Conservation (phyloP, 30 jellyfish, hydroid and myxozoan genomes). For the Hydractinia symbiolongicarpus region DNA sequence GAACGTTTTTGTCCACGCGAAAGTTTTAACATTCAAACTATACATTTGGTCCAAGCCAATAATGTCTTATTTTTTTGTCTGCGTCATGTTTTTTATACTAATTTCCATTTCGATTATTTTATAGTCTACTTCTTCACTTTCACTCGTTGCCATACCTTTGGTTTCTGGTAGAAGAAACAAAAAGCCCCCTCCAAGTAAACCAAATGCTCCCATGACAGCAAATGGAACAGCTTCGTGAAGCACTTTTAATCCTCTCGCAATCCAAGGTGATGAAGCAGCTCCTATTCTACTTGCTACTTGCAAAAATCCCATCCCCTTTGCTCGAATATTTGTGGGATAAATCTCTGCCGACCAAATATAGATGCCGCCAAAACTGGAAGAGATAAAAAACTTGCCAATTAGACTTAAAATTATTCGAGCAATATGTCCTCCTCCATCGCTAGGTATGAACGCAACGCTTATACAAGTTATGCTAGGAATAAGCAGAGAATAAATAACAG, state of each 20-base stretch:
- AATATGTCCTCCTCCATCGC: slow-evolving; percentile 34
- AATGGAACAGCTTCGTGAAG: slow-evolving; percentile 42
- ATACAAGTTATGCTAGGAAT: slow-evolving; percentile 47
- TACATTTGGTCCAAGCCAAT: too few relatives aligned
- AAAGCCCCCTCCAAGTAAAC: slow-evolving; percentile 33
- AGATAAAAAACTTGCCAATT: slow-evolving; percentile 60
- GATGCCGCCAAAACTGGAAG: slow-evolving; percentile 47
- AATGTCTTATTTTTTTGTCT: too few relatives aligned
- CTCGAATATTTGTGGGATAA: slow-evolving; percentile 54
- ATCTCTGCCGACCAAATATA: slow-evolving; percentile 84
- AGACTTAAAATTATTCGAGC: slow-evolving; percentile 45
- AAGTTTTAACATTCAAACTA: too few relatives aligned
- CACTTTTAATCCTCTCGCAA: slow-evolving; percentile 37
- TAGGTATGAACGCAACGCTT: slow-evolving; percentile 63
- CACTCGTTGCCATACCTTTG: slow-evolving; percentile 43
- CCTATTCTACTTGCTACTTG: slow-evolving; percentile 78
- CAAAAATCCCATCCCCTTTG: slow-evolving; percentile 64
- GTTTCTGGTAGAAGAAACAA: slow-evolving; percentile 55
- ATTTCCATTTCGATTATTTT: too few relatives aligned
- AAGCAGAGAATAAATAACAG: slow-evolving; percentile 39
- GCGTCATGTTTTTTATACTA: too few relatives aligned
- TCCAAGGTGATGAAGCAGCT: slow-evolving; percentile 79
- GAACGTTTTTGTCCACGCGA: too few relatives aligned
- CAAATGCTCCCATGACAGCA: slow-evolving; percentile 39
- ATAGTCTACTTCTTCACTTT: slow-evolving; percentile 24